Evolutionary conservation across 2,888 invertebrate species (phyloP).

Genomic region (Rambutsinella grinnellia): DNA sequence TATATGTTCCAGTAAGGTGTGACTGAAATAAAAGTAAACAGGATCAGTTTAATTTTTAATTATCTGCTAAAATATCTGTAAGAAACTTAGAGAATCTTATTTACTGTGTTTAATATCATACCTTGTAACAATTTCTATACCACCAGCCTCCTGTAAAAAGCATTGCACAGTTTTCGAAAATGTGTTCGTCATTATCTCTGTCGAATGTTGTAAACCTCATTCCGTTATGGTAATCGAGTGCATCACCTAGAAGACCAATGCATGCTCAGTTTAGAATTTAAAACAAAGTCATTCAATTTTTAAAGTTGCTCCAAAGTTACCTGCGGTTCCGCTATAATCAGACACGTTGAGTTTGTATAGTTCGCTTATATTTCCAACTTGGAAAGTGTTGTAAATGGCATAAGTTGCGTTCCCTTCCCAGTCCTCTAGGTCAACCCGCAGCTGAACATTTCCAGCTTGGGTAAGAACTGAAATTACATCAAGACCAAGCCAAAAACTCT

Average conservation of each 20-base stretch:
- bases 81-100: no score
- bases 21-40: no score
- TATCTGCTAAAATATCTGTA: no score
- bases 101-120: no score
- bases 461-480: conserved; percentile 15
- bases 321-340: conserved; percentile 35
- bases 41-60: no score
- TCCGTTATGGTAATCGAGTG: conserved; percentile 3
- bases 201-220: conserved; percentile 24
- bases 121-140: conserved; percentile 3
- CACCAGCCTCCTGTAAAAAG: conserved; percentile 21
- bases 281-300: background rate
- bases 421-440: conserved; percentile 29
- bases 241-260: conserved; percentile 4
- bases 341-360: conserved; percentile 20
- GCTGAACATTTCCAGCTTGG: conserved; percentile 20
- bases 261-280: background rate
- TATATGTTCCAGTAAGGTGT: no score
- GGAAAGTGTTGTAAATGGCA: conserved; percentile 26
- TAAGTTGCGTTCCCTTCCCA: conserved; percentile 25
- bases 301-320: conserved; percentile 12
- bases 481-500: conserved; percentile 40
- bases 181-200: conserved; percentile 15
- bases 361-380: conserved; percentile 12
- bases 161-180: conserved; percentile 7